Evolutionary conservation across 2,113 vertebrate species (phyloP), one percentile per base, ranked within the genome.

Genomic region (Calonectris borealis): DNA sequence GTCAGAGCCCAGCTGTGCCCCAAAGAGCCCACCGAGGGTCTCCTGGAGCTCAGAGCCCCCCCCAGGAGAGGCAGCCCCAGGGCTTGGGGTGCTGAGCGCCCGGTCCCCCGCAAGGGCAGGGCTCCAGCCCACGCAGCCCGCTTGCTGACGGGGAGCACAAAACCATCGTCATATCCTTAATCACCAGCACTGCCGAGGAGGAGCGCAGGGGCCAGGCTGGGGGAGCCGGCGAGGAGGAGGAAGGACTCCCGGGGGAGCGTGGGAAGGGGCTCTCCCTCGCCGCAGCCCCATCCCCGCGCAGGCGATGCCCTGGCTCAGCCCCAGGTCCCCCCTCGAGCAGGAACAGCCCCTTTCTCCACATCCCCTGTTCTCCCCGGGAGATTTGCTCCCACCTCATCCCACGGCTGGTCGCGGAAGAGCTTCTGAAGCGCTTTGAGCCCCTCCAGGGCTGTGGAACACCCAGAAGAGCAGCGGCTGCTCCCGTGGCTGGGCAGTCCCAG

Each of bases 351-450:
- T 73, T 42, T 77, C 29, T 27, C 81, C 42, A 1, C 0, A 2
- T 27, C 11, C 55, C 51, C 32, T 7, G 13, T 34, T 57, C 13
- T 49, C 26, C 31, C 16, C 9, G 0, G n/a, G 21, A 75, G 14
- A 51, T 60, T 75, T 15, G 6, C 20, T 49, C 54, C 44, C 29
- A 5, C 27, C 48, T 78, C 76, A n/a, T 51, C 40, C 75, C 29
- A 6, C 0, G 1, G 21, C 61, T 24, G 68, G 3, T 27, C 1
- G 0, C 26, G 24, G 15, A 86, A 70, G 42, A n/a, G 51, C 15
- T 91, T 13, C 48, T 20, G 24, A 68, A 83, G 25, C 4, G 8
- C 40, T 29, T 4, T 14, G 82, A 60, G 83, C 11, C 32, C 58
- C n/a, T 29, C 25, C 29, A 7, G 61, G 10, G 20, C 27, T 52